Evolutionary conservation across 2,113 vertebrate genomes (phyloP), one percentile per base, ranked within the genome.

Genomic region (Chaetura pelagica): DNA sequence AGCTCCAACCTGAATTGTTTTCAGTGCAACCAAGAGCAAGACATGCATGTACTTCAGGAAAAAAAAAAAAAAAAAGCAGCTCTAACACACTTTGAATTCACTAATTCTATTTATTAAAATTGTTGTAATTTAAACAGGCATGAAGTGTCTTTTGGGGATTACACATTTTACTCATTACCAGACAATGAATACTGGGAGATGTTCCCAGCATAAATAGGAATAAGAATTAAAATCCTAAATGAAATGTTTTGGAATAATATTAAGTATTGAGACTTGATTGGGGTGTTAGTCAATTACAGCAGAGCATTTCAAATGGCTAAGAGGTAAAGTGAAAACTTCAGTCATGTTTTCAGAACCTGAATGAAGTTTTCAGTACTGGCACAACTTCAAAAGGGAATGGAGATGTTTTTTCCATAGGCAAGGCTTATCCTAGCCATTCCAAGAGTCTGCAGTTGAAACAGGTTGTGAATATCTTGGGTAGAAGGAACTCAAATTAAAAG

Each of bases 251-350:
- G 81, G 42, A 95, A 93, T 76, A 94, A 87, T 34, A 40, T 35
- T 16, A 80, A 94, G 32, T 44, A 64, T 2, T 34, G 42, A 83
- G 59, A 38, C 42, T 68, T n/a, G 32, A 86, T 7, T 73, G 52
- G 48, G 80, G 46, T 15, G 34, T 52, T 42, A 68, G 29, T 59
- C 35, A 94, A 61, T 78, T 80, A 91, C 27, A 87, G 51, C 27
- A 49, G 8, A 78, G 52, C 23, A 54, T 54, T 90, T 82, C 76
- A 90, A 52, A 72, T 48, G 48, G 80, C 91, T 55, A 87, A 77
- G 57, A 94, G 69, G 73, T 85, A 84, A 86, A 83, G n/a, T 1
- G 40, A 83, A 92, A 83, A 93, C 55, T 92, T 80, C 69, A 87
- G 58, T 73, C 42, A 10, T 7, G 0, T 58, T 84, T 83, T 77